Evolutionary conservation across 2,113 vertebrate species (phyloP).

Genomic region (Ammospiza nelsoni): DNA sequence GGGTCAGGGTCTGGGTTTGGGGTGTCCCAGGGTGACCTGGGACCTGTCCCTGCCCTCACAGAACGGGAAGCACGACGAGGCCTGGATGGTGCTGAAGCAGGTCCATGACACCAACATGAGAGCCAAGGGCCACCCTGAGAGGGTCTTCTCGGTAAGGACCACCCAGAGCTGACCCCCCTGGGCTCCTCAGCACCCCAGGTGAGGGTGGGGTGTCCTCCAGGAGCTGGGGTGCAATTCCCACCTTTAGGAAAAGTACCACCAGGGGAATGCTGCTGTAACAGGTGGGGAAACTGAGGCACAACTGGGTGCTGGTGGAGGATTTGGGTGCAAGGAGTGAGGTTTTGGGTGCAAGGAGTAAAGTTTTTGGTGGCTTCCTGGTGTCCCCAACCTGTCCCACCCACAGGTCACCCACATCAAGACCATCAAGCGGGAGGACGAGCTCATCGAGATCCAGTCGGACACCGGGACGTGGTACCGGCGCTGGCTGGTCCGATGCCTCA

Average conservation of each 20-base stretch:
- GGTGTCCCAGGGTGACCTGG: neutral
- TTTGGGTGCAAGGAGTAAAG: too few species aligned
- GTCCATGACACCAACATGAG: slow-evolving; percentile 99
- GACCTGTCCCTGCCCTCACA: slow-evolving; percentile 48
- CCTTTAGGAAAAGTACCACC: rapidly evolving
- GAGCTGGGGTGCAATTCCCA: neutral
- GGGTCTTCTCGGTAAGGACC: slow-evolving; percentile 91
- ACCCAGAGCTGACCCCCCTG: neutral
- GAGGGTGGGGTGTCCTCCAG: neutral
- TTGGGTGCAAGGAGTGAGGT: too few species aligned
- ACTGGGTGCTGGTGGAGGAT: too few species aligned
- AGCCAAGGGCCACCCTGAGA: slow-evolving; percentile 94
- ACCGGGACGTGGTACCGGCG: slow-evolving; percentile 88
- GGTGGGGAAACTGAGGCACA: neutral
- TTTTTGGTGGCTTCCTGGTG: neutral
- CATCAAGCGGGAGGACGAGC: slow-evolving; percentile 91
- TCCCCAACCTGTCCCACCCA: neutral
- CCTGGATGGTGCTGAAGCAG: slow-evolving; percentile 99
- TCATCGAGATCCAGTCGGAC: slow-evolving; percentile 89
- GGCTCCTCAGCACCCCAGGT: rapidly evolving
- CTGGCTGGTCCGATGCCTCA: slow-evolving; percentile 86
- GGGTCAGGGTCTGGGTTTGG: rapidly evolving
- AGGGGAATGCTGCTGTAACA: rapidly evolving
- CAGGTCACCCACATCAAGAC: slow-evolving; percentile 98
- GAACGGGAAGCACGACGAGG: slow-evolving; percentile 97